phyloP scores from a whole-genome alignment of 2,113 vertebrate species.

The Chaenogobius annularis region DNA sequence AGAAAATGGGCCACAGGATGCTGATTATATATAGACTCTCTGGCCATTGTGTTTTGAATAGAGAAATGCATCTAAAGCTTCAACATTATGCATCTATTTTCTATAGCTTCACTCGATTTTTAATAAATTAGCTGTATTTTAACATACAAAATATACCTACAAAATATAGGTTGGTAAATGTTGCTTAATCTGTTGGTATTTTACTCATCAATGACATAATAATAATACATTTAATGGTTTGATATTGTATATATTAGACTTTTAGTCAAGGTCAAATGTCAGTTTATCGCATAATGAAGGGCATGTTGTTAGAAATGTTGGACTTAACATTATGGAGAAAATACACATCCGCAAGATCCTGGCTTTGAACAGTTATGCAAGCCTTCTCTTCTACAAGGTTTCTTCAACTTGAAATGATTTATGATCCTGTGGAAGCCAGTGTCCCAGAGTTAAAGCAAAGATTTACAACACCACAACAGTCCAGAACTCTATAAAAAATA shows the following conservation, averaged over 20 bases:
- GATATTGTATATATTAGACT: background rate
- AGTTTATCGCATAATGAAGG: background rate
- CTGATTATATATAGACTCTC: conserved; percentile 4
- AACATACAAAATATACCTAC: background rate
- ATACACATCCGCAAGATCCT: background rate
- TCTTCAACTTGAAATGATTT: background rate
- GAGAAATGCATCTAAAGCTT: too few species aligned
- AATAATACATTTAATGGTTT: too few species aligned
- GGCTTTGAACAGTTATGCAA: background rate
- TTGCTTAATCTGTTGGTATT: too few species aligned
- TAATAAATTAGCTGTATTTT: background rate
- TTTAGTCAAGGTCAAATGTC: background rate
- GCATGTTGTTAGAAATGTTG: background rate
- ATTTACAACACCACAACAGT: background rate
- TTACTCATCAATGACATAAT: too few species aligned
- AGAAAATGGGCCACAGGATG: background rate
- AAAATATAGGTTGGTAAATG: too few species aligned
- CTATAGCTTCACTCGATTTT: background rate
- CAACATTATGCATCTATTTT: background rate
- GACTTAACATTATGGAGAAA: background rate
- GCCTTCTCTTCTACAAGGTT: background rate
- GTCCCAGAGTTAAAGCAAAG: background rate
- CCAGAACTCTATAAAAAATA: background rate
- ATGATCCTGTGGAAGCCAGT: background rate
- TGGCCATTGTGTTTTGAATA: background rate